Evolutionary conservation across 2,797 vertebrate genomes (phyloP).

Genomic region (Argyrosomus regius): DNA sequence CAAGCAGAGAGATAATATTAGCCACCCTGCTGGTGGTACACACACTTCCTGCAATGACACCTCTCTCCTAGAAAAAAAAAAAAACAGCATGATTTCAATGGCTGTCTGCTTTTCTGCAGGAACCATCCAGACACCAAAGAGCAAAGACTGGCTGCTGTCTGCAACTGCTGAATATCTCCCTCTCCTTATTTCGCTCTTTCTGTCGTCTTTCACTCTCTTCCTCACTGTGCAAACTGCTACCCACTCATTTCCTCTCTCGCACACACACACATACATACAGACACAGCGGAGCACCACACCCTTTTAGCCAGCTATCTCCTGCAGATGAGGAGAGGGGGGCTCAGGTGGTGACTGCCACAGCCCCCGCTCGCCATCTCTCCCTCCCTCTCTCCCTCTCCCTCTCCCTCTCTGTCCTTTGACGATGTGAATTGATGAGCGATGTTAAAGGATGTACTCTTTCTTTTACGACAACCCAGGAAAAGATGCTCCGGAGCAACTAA

Average conservation of each 20-base stretch:
- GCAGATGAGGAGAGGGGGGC: slow-evolving; percentile 79
- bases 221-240: slow-evolving; percentile 73
- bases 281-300: slow-evolving; percentile 82
- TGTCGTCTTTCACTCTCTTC: slow-evolving; percentile 63
- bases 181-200: slow-evolving; percentile 49
- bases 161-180: slow-evolving; percentile 60
- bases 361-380: slow-evolving; percentile 46
- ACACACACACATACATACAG: slow-evolving; percentile 38
- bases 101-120: slow-evolving; percentile 46
- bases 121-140: slow-evolving; percentile 67
- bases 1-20: slow-evolving; percentile 18
- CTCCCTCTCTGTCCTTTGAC: slow-evolving; percentile 28
- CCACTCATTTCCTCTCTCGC: slow-evolving; percentile 68
- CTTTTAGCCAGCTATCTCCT: slow-evolving; percentile 84
- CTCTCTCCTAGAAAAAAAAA: slow-evolving; percentile 37
- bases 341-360: slow-evolving; percentile 80
- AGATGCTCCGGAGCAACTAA: slow-evolving; percentile 57
- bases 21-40: slow-evolving; percentile 25
- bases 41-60: slow-evolving; percentile 42
- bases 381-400: background rate
- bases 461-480: slow-evolving; percentile 39
- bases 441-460: slow-evolving; percentile 43
- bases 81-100: slow-evolving; percentile 32
- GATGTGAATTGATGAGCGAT: slow-evolving; percentile 53
- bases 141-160: slow-evolving; percentile 73